Base-by-base conservation (phyloP, 2,888 invertebrate species). In the Norana najaformis region DNA sequence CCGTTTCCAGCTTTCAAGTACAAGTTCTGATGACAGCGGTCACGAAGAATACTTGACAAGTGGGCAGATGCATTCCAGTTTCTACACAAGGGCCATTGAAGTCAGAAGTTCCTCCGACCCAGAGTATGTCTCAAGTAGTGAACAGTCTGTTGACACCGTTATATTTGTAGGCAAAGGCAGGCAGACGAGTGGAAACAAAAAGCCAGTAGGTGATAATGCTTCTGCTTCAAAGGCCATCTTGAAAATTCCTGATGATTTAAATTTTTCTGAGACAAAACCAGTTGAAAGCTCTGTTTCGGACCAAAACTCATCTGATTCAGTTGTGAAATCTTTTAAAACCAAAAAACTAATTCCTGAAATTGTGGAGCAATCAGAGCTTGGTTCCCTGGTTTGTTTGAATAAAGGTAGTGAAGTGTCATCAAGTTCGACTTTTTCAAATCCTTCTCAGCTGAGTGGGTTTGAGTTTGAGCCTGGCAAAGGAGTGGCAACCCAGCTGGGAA, bases 61-160 rank as follows among this genome's bases (percentile, higher is more conserved):
- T 0, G 69, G n/a, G n/a, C 30, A 69, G 69, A 69, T 69, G 69
- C 69, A 69, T 69, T 69, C 69, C 69, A 69, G n/a, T n/a, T 69
- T 69, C 69, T 69, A 69, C 69, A 18, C 93, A 96, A 94, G 37
- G 91, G 98, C 93, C 97, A 47, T 91, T 92, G 20, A 90, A 92
- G 83, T 94, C 94, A 88, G 92, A 92, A 82, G 41, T 38, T 39
- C 93, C 92, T 91, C 94, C 11, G 95, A 94, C 91, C 94, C 94
- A 0, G 95, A 95, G 95, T 94, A 94, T 92, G 98, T 98, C 90
- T 98, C 98, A 14, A 98, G 98, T 94, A 98, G 98, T 94, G 98
- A 99, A 95, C 96, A 98, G 93, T 98, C 98, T 37, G 98, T 98
- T 91, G 99, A 99, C 95, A 99, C 99, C 0, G 99, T 99, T 91